Percentiles rank a stretch among this genome's conserved stretches.
Evolutionary conservation across 2,113 vertebrate genomes (phyloP).

Genomic region (Megaceryle maxima): DNA sequence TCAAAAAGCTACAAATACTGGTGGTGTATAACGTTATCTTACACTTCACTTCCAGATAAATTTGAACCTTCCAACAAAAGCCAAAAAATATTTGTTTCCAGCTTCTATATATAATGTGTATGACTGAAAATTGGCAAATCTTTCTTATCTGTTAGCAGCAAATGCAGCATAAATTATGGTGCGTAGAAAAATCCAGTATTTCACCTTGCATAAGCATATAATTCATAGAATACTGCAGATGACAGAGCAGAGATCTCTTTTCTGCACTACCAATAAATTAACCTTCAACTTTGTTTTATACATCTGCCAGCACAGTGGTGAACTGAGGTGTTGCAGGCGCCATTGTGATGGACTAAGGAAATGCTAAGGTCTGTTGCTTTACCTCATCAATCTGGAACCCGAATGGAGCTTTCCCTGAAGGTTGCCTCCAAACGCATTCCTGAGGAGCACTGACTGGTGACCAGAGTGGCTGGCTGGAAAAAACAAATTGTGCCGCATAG

Average conservation of each 20-base stretch:
- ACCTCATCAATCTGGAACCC: constrained; percentile 74
- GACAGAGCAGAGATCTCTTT: neutral
- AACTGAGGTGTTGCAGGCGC: constrained; percentile 66
- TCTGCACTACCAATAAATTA: constrained; percentile 50
- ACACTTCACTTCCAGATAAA: neutral
- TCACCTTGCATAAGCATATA: constrained; percentile 36
- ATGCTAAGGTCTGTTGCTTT: constrained; percentile 72
- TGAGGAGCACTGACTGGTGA: constrained; percentile 71
- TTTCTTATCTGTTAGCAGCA: neutral
- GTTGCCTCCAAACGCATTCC: constrained; percentile 70
- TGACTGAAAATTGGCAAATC: neutral
- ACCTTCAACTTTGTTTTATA: constrained; percentile 18
- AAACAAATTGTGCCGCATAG: neutral
- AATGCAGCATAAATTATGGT: neutral
- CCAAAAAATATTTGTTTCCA: neutral
- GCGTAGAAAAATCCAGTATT: neutral
- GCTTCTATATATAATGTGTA: neutral
- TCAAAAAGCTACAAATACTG: neutral
- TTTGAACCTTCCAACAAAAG: neutral
- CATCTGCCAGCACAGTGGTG: constrained; percentile 50
- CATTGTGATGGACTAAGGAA: constrained; percentile 62
- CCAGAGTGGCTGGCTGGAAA: neutral
- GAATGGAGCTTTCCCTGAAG: constrained; percentile 57
- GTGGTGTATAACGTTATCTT: neutral
- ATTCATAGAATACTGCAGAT: constrained; percentile 11